These are phyloP conservation scores for Chymomyza procnemis DNA, from an alignment of 2,888 invertebrate genomes.

Conservation along the genomic window DNA sequence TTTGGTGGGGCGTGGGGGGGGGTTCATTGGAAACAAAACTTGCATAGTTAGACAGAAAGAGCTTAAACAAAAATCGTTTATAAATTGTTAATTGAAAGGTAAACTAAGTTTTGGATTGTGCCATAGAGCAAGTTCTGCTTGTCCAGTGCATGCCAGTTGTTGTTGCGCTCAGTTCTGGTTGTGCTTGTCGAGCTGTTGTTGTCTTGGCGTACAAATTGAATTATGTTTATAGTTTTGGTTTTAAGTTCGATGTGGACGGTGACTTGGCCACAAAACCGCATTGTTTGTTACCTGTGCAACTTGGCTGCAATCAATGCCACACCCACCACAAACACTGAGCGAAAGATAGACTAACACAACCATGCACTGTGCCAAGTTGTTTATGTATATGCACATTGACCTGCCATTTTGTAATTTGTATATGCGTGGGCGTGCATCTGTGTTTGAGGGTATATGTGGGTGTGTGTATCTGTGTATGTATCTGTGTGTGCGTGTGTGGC, in stretches of 20 bases:
- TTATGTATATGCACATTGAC: constrained; percentile 22
- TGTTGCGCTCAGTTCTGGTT: not conserved
- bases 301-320: constrained; percentile 19
- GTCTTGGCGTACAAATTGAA: constrained; percentile 45
- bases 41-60: not conserved
- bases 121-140: not conserved
- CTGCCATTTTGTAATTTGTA: not conserved
- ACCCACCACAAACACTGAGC: constrained; percentile 12
- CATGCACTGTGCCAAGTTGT: constrained; percentile 36
- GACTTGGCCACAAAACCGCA: constrained; percentile 5
- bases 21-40: not conserved
- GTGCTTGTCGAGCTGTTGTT: not conserved
- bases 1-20: not conserved
- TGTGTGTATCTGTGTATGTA: constrained; percentile 2
- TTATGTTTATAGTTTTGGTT: constrained; percentile 38
- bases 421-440: not conserved
- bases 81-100: constrained; percentile 46
- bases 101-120: constrained; percentile 5
- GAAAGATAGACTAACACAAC: constrained; percentile 8
- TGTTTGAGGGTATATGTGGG: constrained; percentile 3
- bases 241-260: not conserved
- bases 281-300: constrained; percentile 25
- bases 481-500: not conserved
- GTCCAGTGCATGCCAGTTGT: not conserved
- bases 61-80: constrained; percentile 40